phyloP scores from a whole-genome alignment of 2,888 invertebrate species.

The Oscheius onirici region DNA sequence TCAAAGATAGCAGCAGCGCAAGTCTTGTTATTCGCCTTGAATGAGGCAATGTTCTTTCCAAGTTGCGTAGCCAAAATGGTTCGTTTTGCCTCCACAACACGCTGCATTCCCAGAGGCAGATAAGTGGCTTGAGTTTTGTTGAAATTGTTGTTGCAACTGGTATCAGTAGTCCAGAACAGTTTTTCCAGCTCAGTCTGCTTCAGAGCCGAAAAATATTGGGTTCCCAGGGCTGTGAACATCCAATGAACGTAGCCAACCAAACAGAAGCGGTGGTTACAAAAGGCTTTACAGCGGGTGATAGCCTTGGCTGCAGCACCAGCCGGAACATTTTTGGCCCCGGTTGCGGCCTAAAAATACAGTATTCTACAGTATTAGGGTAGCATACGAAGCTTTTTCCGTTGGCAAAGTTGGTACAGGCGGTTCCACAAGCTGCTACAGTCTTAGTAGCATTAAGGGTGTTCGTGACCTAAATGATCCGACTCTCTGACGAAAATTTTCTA shows the following conservation, averaged over 20 bases:
- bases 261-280: slow-evolving; percentile 8
- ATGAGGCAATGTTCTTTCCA: no score
- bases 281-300: slow-evolving; percentile 1
- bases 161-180: slow-evolving; percentile 10
- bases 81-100: no score
- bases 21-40: no score
- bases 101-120: no score
- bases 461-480: background rate
- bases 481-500: no score
- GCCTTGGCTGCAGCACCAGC: slow-evolving; percentile 12
- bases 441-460: background rate
- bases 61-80: no score
- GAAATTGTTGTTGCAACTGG: slow-evolving; percentile 15
- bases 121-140: background rate
- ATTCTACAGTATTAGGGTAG: background rate
- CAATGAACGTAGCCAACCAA: slow-evolving; percentile 6
- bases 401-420: slow-evolving; percentile 4
- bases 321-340: background rate
- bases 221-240: slow-evolving; percentile 7
- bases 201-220: background rate
- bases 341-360: background rate
- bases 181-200: slow-evolving; percentile 2
- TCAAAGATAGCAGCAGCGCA: no score
- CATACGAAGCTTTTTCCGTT: slow-evolving; percentile 1
- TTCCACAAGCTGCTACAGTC: background rate